Evolutionary conservation across 2,888 invertebrate genomes (phyloP).

Genomic region (Strigamia crassipes): DNA sequence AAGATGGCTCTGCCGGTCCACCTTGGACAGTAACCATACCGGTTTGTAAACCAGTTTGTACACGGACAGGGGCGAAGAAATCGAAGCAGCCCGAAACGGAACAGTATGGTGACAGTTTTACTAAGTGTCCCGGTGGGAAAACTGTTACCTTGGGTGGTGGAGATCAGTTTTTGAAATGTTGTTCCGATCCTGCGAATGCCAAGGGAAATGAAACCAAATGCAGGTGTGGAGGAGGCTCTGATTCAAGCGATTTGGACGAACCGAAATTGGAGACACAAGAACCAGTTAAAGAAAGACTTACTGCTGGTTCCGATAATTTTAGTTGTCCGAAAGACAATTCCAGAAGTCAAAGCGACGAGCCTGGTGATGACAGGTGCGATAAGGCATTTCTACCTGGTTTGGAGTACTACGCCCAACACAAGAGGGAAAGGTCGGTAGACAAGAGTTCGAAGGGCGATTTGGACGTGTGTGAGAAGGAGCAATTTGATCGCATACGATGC

Average conservation of each 20-base stretch:
- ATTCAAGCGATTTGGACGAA: too few relatives aligned
- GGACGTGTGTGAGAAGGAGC: slow-evolving; percentile 13
- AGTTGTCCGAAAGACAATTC: not conserved
- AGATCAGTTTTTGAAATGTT: not conserved
- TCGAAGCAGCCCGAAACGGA: not conserved
- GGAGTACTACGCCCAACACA: slow-evolving; percentile 14
- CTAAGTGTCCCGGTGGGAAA: not conserved
- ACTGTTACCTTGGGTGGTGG: not conserved
- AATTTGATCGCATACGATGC: slow-evolving; percentile 1
- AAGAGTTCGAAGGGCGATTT: not conserved
- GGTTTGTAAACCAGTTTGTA: too few relatives aligned
- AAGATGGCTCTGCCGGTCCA: too few relatives aligned
- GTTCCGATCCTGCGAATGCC: not conserved
- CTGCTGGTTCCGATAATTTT: not conserved
- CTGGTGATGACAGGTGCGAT: not conserved
- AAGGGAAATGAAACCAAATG: not conserved
- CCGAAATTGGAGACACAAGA: too few relatives aligned
- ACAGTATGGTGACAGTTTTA: not conserved
- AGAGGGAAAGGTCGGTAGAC: not conserved
- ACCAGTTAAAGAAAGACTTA: not conserved
- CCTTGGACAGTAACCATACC: too few relatives aligned
- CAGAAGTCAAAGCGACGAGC: too few relatives aligned
- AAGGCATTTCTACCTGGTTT: not conserved
- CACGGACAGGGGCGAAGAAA: not conserved
- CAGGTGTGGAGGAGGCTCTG: too few relatives aligned